Conservation (phyloP, 2,113 vertebrate genomes). For the Loxodonta africana region DNA sequence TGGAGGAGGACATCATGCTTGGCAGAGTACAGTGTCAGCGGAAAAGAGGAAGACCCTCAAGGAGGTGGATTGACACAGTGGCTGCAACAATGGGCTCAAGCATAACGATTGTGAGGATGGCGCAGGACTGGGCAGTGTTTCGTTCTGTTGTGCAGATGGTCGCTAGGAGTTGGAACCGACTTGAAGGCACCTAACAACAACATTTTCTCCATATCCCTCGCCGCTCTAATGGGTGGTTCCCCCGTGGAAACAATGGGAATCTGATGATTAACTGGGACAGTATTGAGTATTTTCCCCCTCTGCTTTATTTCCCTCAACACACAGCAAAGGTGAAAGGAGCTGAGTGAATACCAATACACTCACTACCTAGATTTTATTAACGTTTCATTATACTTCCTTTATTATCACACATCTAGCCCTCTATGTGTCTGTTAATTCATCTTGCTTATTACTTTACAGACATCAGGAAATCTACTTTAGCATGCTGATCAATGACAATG, state of each 20-base stretch:
- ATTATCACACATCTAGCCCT: background rate
- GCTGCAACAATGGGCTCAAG: no score
- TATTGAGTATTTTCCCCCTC: background rate
- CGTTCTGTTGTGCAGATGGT: no score
- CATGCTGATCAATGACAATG: background rate
- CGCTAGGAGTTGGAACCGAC: no score
- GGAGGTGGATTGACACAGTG: no score
- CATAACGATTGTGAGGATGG: no score
- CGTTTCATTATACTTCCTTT: background rate
- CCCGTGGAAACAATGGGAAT: background rate
- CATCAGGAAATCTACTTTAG: constrained; percentile 1
- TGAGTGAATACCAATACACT: background rate
- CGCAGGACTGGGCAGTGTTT: no score
- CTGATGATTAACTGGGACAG: background rate
- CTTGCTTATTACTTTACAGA: background rate
- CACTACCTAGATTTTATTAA: background rate
- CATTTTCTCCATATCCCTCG: background rate
- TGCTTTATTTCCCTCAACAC: background rate
- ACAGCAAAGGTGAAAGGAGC: background rate
- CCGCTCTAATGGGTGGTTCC: background rate
- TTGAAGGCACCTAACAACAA: no score
- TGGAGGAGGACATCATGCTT: no score
- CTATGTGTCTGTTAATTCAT: background rate
- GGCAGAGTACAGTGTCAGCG: no score
- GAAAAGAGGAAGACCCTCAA: no score